Evolutionary conservation across 1,140 invertebrate genomes (phyloP), one percentile per base, ranked within the genome.

Genomic region (Euwallacea similis): DNA sequence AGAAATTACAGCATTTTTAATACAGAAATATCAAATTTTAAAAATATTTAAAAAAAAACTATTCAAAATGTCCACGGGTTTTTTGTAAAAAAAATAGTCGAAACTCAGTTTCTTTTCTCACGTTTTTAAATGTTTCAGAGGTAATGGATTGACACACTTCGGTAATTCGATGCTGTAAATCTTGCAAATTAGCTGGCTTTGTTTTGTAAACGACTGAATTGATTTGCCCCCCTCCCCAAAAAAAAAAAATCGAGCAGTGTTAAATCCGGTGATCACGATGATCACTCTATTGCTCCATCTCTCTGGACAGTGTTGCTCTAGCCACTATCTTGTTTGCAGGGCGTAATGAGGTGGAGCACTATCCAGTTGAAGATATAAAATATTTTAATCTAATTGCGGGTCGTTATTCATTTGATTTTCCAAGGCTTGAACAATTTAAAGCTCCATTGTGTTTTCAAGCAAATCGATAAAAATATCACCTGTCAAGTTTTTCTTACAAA

Each of bases 401-500:
- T n/a, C n/a, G n/a, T n/a, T n/a, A n/a, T n/a, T n/a, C n/a, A n/a
- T 50, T 50, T 50, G 46, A 50, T 50, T 50, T 50, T 50, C 46
- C 46, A 50, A 2, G 0, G 46, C 13, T 50, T 50, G 9, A 50
- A 50, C 46, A 50, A 50, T 50, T 50, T 11, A 6, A 50, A 6
- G 46, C 2, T 2, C 46, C 1, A 50, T 6, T 50, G 46, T 6
- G n/a, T n/a, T n/a, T n/a, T n/a, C n/a, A n/a, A n/a, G n/a, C n/a
- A n/a, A n/a, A n/a, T n/a, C n/a, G n/a, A n/a, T 2, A 6, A 50
- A 13, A 50, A 50, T 13, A 10, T 13, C 46, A 13, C 46, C 21
- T 33, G 21, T 33, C 21, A 33, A 33, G 21, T 33, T 33, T 33
- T 33, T 4, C 1, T 33, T 33, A 50, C 6, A 50, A 50, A 50